Percentiles rank a stretch among this genome's conserved stretches.
phyloP scores from a whole-genome alignment of 2,888 invertebrate genomes.

The Petrophora chlorosata region DNA sequence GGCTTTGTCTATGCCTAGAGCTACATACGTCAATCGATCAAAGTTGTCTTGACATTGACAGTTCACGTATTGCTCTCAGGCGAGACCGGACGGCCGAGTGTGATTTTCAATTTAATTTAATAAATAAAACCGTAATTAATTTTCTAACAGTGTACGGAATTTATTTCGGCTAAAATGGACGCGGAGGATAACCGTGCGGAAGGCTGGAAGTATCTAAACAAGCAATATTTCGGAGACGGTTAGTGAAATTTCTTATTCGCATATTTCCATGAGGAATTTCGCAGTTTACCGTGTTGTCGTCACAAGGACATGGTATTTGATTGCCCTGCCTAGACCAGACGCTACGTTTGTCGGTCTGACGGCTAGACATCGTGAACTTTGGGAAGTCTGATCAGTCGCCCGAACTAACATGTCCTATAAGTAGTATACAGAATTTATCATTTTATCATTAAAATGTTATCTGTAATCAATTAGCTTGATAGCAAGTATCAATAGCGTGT shows the following conservation, averaged over 20 bases:
- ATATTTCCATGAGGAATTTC: slow-evolving; percentile 42
- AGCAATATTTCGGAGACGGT: slow-evolving; percentile 81
- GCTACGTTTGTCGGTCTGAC: slow-evolving; percentile 5
- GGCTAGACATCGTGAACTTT: slow-evolving; percentile 21
- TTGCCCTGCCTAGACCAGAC: neutral
- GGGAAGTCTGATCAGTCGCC: slow-evolving; percentile 10
- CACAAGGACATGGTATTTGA: slow-evolving; percentile 45
- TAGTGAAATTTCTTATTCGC: slow-evolving; percentile 48
- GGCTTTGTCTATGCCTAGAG: slow-evolving; percentile 24
- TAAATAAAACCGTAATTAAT: slow-evolving; percentile 25
- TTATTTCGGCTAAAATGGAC: slow-evolving; percentile 51
- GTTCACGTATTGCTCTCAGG: slow-evolving; percentile 37
- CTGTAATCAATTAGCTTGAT: slow-evolving; percentile 6
- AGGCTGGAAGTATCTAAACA: slow-evolving; percentile 80
- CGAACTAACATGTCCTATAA: slow-evolving; percentile 9
- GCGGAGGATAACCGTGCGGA: slow-evolving; percentile 74
- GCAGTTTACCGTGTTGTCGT: slow-evolving; percentile 45
- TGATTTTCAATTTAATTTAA: slow-evolving; percentile 32
- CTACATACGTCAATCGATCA: slow-evolving; percentile 34
- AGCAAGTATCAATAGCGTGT: slow-evolving; percentile 5
- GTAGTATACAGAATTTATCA: neutral
- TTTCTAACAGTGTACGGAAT: slow-evolving; percentile 22
- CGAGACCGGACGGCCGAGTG: slow-evolving; percentile 33
- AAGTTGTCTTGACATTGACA: slow-evolving; percentile 48
- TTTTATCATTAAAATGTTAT: slow-evolving; percentile 7